A percentile compares a stretch with the other conserved stretches of the same genome.
These are phyloP conservation scores for Opisthocomus hoazin DNA, from an alignment of 2,113 vertebrate species.

Conservation along the genomic window DNA sequence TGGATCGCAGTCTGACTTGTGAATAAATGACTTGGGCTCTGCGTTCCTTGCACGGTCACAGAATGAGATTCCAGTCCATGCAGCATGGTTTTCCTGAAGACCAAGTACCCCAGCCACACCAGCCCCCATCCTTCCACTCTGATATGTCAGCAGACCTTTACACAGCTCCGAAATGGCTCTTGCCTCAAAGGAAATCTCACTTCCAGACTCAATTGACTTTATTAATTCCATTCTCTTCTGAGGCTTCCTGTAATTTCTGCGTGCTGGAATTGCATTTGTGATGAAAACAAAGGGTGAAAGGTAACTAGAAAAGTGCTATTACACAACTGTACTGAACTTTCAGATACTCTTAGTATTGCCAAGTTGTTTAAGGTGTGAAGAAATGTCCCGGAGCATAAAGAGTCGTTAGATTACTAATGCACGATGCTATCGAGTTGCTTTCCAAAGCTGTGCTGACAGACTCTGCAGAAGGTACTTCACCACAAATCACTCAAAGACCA, in stretches of 20 bases:
- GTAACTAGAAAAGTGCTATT: neutral
- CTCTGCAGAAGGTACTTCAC: neutral
- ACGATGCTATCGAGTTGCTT: neutral
- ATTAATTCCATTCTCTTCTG: neutral
- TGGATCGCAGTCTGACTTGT: neutral
- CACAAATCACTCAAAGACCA: neutral
- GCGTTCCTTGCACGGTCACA: fast-evolving
- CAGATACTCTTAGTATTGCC: neutral
- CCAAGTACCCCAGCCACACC: neutral
- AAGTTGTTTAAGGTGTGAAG: neutral
- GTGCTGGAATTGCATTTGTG: neutral
- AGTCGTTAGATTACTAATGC: neutral
- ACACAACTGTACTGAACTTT: neutral
- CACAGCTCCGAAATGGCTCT: neutral
- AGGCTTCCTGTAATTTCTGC: neutral
- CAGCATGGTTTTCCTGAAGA: neutral
- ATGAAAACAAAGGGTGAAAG: neutral
- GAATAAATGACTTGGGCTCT: neutral
- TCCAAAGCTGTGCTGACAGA: neutral
- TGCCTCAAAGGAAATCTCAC: neutral
- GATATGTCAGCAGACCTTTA: fast-evolving
- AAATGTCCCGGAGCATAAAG: neutral
- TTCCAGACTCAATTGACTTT: neutral
- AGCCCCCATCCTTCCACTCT: neutral
- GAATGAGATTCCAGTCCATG: no score